These are phyloP conservation scores for Dendrocopos noguchii DNA, from an alignment of 2,113 vertebrate species.

Conservation along the genomic window DNA sequence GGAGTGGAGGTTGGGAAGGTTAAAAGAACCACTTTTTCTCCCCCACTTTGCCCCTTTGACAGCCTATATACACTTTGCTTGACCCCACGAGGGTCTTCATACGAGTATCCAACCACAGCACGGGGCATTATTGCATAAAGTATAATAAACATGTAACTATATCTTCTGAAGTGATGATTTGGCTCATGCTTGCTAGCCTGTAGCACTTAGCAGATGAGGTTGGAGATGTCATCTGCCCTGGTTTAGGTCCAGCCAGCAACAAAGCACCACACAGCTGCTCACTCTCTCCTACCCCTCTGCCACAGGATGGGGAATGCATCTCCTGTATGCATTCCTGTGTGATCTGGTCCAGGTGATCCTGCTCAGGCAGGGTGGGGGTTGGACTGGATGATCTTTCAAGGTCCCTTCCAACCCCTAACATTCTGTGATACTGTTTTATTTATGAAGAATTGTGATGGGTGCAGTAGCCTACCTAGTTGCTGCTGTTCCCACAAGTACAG, in stretches of 20 bases:
- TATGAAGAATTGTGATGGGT: neutral
- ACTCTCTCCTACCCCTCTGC: neutral
- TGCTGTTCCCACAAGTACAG: neutral
- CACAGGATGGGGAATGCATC: neutral
- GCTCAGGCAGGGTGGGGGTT: too few species aligned
- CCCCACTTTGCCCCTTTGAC: rapidly evolving
- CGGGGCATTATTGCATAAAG: rapidly evolving
- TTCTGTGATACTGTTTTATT: neutral
- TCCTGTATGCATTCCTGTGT: too few species aligned
- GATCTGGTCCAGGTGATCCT: too few species aligned
- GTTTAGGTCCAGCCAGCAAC: neutral
- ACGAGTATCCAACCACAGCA: neutral
- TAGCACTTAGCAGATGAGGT: neutral
- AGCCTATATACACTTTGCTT: neutral
- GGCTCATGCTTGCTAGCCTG: neutral
- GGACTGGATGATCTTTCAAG: too few species aligned
- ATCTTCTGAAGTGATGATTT: neutral
- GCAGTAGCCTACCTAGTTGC: neutral
- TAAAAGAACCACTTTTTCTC: neutral
- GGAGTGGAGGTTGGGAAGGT: neutral
- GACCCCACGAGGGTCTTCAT: neutral
- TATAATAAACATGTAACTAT: neutral
- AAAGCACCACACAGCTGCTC: neutral
- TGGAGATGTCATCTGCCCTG: neutral
- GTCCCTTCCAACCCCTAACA: too few species aligned